phyloP scores from a whole-genome alignment of 2,888 invertebrate genomes.

The Adelognathus sp. region DNA sequence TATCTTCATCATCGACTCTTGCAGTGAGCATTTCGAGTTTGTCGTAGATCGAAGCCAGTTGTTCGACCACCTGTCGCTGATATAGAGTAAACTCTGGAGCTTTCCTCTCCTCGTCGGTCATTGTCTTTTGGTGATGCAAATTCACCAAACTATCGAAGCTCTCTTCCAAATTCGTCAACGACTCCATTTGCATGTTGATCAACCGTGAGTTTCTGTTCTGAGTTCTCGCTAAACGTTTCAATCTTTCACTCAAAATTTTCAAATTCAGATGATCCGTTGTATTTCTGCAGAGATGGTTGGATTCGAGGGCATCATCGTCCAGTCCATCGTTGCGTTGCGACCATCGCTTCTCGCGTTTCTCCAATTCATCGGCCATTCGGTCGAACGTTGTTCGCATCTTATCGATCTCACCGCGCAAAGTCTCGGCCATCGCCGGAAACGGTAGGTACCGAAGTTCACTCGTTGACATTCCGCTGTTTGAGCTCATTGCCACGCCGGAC shows the following conservation, averaged over 20 bases:
- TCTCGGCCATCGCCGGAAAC: background rate
- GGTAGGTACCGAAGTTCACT: background rate
- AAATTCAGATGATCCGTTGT: background rate
- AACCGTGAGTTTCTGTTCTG: conserved; percentile 33
- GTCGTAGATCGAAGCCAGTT: conserved; percentile 1
- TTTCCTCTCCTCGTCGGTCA: background rate
- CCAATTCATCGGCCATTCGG: conserved; percentile 3
- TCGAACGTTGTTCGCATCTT: conserved; percentile 9
- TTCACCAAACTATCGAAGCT: conserved; percentile 20
- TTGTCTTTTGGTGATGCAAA: background rate
- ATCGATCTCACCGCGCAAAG: background rate
- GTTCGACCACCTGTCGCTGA: background rate
- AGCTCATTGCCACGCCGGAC: background rate
- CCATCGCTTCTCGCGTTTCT: background rate
- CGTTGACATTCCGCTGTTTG: background rate
- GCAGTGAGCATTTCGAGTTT: background rate
- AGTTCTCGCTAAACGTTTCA: conserved; percentile 20
- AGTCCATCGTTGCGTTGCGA: background rate
- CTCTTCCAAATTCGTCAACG: conserved; percentile 25
- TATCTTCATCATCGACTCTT: background rate
- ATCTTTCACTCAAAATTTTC: conserved; percentile 8
- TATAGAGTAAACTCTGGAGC: background rate
- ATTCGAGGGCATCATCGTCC: background rate
- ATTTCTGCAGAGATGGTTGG: background rate
- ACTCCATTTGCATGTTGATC: conserved; percentile 1